These are phyloP conservation scores for Acanthopagrus latus DNA, from an alignment of 2,797 vertebrate genomes.

Conservation along the genomic window DNA sequence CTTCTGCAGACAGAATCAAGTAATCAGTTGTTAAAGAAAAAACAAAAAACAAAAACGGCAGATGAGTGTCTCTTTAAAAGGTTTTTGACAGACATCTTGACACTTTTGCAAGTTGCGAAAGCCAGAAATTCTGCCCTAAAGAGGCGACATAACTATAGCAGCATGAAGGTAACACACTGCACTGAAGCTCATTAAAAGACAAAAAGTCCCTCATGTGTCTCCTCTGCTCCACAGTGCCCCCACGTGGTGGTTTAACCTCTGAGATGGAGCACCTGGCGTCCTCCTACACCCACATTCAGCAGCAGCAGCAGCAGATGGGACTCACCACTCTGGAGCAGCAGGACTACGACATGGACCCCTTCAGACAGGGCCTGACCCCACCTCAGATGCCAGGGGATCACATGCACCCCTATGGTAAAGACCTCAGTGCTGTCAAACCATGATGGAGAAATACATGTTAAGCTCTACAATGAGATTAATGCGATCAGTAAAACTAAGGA, in stretches of 20 bases:
- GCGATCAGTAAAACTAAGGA: background rate
- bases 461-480: background rate
- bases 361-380: constrained; percentile 95
- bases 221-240: constrained; percentile 83
- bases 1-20: background rate
- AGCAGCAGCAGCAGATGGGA: constrained; percentile 86
- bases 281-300: constrained; percentile 83
- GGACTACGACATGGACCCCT: constrained; percentile 91
- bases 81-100: background rate
- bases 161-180: background rate
- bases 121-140: background rate
- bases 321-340: constrained; percentile 90
- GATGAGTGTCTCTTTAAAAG: background rate
- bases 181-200: constrained; percentile 1
- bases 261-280: constrained; percentile 89
- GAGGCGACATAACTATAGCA: background rate
- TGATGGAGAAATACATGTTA: background rate
- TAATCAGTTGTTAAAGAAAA: too few species aligned
- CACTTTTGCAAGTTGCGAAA: background rate
- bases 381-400: constrained; percentile 99
- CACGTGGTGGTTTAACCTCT: constrained; percentile 78
- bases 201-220: background rate
- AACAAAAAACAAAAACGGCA: background rate
- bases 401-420: constrained; percentile 97
- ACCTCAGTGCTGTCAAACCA: constrained; percentile 7